Base-by-base conservation (phyloP, 2,113 vertebrate genomes). In the Sakesphorus luctuosus region DNA sequence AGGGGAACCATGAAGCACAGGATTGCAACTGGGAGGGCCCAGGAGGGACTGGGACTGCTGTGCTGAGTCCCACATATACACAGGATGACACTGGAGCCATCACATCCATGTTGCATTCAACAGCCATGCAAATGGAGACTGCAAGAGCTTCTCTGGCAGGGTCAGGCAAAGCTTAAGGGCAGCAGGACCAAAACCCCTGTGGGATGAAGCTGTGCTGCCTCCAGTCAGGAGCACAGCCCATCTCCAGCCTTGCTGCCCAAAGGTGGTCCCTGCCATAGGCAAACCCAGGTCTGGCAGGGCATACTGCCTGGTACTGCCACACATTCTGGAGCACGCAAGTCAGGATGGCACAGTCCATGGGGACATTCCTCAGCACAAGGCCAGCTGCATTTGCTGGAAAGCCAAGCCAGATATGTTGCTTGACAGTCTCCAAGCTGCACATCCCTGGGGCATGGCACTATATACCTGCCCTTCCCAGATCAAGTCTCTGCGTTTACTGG, bases 71-170 rank as follows among this genome's bases (percentile, higher is more conserved):
- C 61, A 67, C 21, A 13, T 0, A 56, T 7, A 18, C 40, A 61
- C 24, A 33, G 31, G 31, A 18, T 18, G 52, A 49, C 28, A n/a
- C 5, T 4, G 19, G 44, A 53, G 33, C 35, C 62, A 47, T 9
- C 25, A 2, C 21, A 40, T 13, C 33, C 7, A 4, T 0, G 0
- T 9, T 0, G 2, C 8, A 7, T 47, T 65, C 49, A 55, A 49
- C 8, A 38, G 35, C 47, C 6, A 0, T 0, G 10, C 2, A 4
- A 69, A 46, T 1, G 2, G 56, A 78, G 17, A 66, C 29, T 6
- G 0, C 40, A 49, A 59, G 36, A 66, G 28, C 68, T 66, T 52
- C 66, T 74, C 55, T 58, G 59, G 40, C 36, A 67, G 11, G 21
- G 13, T 66, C 52, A 52, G 44, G 33, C 24, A 78, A 46, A 73